A percentile compares a stretch with the other conserved stretches of the same genome.
These are phyloP conservation scores for Parauchenoglanis ngamensis DNA, from an alignment of 2,797 vertebrate genomes.

Conservation along the genomic window DNA sequence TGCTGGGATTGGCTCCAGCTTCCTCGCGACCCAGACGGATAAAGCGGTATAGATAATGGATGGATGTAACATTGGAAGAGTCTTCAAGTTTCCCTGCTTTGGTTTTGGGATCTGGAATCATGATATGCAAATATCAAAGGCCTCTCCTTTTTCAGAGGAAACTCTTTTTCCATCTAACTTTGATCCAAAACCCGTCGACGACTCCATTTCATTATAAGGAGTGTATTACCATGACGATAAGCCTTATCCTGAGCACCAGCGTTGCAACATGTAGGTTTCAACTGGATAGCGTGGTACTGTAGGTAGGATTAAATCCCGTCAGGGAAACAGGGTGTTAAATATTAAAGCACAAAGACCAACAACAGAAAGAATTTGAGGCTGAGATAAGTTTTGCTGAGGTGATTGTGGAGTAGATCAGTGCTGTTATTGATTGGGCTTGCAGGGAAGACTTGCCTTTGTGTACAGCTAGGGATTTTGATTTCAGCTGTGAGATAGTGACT, in stretches of 20 bases:
- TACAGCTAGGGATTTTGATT: conserved; percentile 51
- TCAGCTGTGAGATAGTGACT: conserved; percentile 11
- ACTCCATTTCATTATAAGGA: conserved; percentile 12
- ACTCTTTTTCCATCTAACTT: background rate
- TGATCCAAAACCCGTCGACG: background rate
- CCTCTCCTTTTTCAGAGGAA: conserved; percentile 20
- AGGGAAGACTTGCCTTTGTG: conserved; percentile 52
- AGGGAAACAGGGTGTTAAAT: conserved; percentile 11
- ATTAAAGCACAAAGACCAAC: conserved; percentile 46
- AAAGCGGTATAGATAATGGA: too few species aligned
- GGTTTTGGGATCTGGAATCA: conserved; percentile 40
- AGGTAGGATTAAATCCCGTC: conserved; percentile 13
- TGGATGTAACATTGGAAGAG: background rate
- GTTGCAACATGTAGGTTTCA: conserved; percentile 18
- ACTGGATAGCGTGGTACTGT: background rate
- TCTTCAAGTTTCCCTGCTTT: background rate
- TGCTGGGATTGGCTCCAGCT: too few species aligned
- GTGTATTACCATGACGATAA: background rate
- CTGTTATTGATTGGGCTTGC: conserved; percentile 53
- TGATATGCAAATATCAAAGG: conserved; percentile 32
- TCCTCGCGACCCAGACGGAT: too few species aligned
- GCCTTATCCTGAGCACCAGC: conserved; percentile 11
- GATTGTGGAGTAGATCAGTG: conserved; percentile 25
- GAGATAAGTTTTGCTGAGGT: conserved; percentile 21
- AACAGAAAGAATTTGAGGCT: conserved; percentile 42